Conservation (phyloP, 2,888 invertebrate species). For the Hemistola chrysoprasaria region DNA sequence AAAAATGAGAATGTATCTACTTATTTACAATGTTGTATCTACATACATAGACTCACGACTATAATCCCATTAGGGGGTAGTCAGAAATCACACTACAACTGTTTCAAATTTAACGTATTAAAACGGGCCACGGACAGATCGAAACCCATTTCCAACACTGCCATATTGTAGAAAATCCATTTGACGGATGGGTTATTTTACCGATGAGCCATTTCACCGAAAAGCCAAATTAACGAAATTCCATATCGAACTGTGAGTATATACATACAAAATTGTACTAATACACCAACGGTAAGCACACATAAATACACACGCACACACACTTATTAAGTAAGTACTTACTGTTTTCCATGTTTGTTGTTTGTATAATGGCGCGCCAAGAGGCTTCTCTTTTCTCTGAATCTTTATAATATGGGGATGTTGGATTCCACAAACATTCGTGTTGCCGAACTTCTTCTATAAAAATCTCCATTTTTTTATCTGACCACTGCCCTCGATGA, state of each 20-base stretch:
- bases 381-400: slow-evolving; percentile 19
- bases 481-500: slow-evolving; percentile 19
- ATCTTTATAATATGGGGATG: no score
- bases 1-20: no score
- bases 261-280: slow-evolving; percentile 14
- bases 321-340: no score
- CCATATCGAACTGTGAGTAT: not conserved
- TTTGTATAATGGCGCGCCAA: no score
- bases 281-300: slow-evolving; percentile 15
- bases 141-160: no score
- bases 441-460: slow-evolving; percentile 19
- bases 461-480: slow-evolving; percentile 18
- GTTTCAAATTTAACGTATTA: no score
- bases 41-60: not conserved
- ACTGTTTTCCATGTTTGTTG: no score
- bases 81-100: no score
- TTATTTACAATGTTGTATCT: no score
- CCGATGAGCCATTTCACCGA: not conserved
- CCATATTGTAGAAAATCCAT: no score
- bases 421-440: slow-evolving; percentile 20
- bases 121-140: no score
- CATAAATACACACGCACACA: slow-evolving; percentile 11
- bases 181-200: not conserved
- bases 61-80: no score
- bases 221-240: not conserved